phyloP scores from a whole-genome alignment of 2,113 vertebrate species.

The Catagonus wagneri region DNA sequence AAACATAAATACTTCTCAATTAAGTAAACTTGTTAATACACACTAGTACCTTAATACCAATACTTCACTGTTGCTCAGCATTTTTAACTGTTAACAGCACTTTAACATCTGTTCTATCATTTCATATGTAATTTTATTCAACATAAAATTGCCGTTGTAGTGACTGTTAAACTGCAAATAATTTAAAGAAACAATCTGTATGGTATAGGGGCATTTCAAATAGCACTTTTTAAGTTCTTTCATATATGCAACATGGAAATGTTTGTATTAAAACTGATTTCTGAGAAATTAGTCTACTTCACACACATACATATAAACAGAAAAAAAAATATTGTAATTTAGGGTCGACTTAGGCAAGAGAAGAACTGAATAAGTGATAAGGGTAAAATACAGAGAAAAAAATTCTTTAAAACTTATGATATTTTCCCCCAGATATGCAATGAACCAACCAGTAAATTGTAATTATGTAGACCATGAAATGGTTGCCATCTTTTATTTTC shows the following conservation, averaged over 20 bases:
- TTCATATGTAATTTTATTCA: constrained; percentile 52
- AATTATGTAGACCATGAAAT: background rate
- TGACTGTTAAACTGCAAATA: constrained; percentile 12
- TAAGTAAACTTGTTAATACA: constrained; percentile 14
- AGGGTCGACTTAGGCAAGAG: background rate
- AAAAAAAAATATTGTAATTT: background rate
- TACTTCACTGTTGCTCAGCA: background rate
- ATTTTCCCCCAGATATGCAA: background rate
- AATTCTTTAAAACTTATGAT: background rate
- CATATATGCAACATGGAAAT: background rate
- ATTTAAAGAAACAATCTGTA: constrained; percentile 47
- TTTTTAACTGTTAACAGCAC: constrained; percentile 23
- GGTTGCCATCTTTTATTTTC: background rate
- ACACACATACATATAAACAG: background rate
- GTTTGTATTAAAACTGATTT: background rate
- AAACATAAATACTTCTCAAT: background rate
- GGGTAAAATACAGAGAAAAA: background rate
- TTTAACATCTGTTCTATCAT: background rate
- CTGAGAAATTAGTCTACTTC: background rate
- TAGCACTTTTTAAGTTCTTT: background rate
- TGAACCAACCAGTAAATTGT: background rate
- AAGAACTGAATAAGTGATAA: background rate
- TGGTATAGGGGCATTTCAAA: background rate
- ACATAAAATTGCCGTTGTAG: background rate
- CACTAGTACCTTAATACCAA: background rate